phyloP scores from a whole-genome alignment of 1,140 invertebrate genomes.

The Bilobella aurantiaca region DNA sequence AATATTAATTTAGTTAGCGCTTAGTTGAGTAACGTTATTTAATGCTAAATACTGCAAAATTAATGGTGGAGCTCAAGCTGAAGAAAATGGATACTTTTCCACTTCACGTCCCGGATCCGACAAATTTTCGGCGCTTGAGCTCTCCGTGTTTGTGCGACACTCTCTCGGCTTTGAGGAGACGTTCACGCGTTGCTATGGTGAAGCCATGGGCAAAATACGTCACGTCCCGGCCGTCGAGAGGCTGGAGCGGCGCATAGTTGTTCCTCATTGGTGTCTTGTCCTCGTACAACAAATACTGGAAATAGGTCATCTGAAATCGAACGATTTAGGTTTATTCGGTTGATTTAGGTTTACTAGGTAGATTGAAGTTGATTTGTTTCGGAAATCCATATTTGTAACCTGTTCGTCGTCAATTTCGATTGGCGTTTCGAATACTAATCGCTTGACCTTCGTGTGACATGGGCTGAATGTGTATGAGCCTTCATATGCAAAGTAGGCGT shows the following conservation, averaged over 20 bases:
- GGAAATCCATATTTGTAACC: background rate
- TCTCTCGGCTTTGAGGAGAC: background rate
- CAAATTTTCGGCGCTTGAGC: background rate
- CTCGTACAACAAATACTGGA: background rate
- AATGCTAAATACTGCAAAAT: too few relatives aligned
- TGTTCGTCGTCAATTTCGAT: slow-evolving; percentile 1
- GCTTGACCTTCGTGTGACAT: background rate
- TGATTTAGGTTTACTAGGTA: background rate
- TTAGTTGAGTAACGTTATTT: too few relatives aligned
- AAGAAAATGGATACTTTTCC: background rate
- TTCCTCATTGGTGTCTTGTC: background rate
- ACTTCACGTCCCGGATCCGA: background rate
- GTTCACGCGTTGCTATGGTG: background rate
- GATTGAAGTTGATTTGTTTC: background rate
- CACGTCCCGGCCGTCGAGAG: background rate
- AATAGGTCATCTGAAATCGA: background rate
- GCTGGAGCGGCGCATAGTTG: background rate
- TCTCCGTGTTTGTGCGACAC: background rate
- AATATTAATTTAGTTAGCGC: too few relatives aligned
- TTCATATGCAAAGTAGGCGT: background rate
- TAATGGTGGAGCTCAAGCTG: background rate
- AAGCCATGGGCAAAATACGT: background rate
- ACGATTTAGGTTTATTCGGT: background rate
- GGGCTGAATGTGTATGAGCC: background rate
- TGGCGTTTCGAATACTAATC: background rate